phyloP scores from a whole-genome alignment of 37 sponge, comb jelly and placozoan genomes.

The Ephydatia muelleri region DNA sequence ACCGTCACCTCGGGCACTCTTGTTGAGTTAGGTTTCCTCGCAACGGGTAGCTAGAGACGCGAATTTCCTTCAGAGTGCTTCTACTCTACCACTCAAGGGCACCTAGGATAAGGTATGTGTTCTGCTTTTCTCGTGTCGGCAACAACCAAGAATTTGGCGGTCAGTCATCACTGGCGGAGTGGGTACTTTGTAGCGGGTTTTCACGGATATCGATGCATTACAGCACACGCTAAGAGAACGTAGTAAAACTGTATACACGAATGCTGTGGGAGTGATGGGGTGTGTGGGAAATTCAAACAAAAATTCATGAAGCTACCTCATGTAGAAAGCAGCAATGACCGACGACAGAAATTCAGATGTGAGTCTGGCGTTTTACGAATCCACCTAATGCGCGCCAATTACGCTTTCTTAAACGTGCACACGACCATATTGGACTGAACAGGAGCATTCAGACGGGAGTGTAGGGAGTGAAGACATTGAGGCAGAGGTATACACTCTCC shows the following conservation, averaged over 20 bases:
- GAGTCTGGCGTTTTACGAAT: not conserved
- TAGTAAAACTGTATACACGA: not conserved
- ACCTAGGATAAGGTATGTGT: not conserved
- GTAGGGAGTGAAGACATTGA: not conserved
- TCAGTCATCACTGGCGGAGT: no score
- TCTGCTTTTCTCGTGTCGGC: not conserved
- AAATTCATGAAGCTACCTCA: not conserved
- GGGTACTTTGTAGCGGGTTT: no score
- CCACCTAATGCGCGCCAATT: not conserved
- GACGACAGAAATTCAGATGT: not conserved
- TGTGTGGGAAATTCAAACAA: not conserved
- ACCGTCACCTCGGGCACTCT: not conserved
- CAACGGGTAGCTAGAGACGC: not conserved
- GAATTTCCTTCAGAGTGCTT: no score
- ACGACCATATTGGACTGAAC: not conserved
- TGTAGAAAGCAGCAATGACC: not conserved
- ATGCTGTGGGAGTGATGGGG: not conserved
- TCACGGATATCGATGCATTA: not conserved
- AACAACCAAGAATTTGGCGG: no score
- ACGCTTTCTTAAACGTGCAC: not conserved
- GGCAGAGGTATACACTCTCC: constrained; percentile 11
- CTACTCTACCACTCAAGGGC: not conserved
- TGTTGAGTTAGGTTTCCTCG: not conserved
- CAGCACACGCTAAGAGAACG: not conserved
- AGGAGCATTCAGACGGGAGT: not conserved